Conservation (phyloP, 2,888 invertebrate species). For the Galerucella nymphaeae region DNA sequence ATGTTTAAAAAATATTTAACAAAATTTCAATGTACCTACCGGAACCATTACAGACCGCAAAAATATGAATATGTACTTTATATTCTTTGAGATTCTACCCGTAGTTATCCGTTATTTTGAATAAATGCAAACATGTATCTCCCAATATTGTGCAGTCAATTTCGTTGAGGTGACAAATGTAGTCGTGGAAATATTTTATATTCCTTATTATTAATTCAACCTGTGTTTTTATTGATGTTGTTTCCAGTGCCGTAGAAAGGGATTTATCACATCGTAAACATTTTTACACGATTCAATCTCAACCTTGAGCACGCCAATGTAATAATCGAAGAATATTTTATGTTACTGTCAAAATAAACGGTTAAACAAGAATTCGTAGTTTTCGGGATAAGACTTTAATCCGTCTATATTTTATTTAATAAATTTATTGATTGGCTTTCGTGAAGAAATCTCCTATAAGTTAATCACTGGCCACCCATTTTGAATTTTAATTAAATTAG, state of each 20-base stretch:
- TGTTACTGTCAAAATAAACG: slow-evolving; percentile 9
- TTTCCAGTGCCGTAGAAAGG: background rate
- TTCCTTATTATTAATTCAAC: slow-evolving; percentile 11
- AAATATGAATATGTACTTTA: slow-evolving; percentile 6
- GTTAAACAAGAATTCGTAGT: background rate
- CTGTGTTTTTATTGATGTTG: background rate
- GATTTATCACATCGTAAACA: background rate
- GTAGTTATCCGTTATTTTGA: no score
- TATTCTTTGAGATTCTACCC: background rate
- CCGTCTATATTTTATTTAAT: background rate
- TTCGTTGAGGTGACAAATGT: slow-evolving; percentile 14
- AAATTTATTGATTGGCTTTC: slow-evolving; percentile 2
- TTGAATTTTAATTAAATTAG: slow-evolving; percentile 6
- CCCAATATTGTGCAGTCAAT: slow-evolving; percentile 15
- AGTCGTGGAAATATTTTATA: slow-evolving; percentile 9
- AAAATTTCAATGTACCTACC: slow-evolving; percentile 8
- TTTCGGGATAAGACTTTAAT: background rate
- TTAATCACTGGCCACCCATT: slow-evolving; percentile 9
- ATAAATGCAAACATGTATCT: slow-evolving; percentile 10
- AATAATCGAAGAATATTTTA: slow-evolving; percentile 8
- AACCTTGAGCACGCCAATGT: background rate
- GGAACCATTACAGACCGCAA: slow-evolving; percentile 8
- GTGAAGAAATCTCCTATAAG: background rate
- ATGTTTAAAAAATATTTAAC: background rate
- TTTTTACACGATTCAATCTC: no score